Evolutionary conservation across 2,888 invertebrate genomes (phyloP).

Genomic region (Megastigmus dorsalis): DNA sequence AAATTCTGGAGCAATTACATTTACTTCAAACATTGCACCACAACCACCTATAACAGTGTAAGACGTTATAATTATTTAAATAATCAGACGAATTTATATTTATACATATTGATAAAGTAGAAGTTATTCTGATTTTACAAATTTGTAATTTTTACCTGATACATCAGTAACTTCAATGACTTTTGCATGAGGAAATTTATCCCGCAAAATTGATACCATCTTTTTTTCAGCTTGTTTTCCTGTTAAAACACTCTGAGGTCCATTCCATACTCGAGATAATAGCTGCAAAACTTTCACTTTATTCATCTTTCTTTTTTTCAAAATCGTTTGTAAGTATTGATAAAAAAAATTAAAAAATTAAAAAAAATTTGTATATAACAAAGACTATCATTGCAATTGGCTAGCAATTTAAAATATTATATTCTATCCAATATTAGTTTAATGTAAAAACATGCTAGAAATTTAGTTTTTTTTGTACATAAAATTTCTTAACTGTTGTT

Average conservation of each 20-base stretch:
- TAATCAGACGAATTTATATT: neutral
- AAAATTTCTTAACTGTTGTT: constrained; percentile 14
- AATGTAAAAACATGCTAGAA: constrained; percentile 18
- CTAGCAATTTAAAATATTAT: neutral
- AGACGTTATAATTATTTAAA: neutral
- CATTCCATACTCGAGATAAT: constrained; percentile 71
- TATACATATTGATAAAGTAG: constrained; percentile 45
- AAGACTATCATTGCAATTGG: neutral
- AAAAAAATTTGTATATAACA: neutral
- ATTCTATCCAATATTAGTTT: neutral
- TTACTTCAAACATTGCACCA: constrained; percentile 87
- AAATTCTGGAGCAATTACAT: constrained; percentile 83
- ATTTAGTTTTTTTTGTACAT: constrained; percentile 35
- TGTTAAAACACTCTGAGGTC: constrained; percentile 64
- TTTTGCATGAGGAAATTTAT: constrained; percentile 79
- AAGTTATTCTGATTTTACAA: constrained; percentile 30
- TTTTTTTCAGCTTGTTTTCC: constrained; percentile 71
- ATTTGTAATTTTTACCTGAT: constrained; percentile 75
- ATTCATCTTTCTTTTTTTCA: constrained; percentile 59
- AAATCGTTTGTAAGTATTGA: constrained; percentile 1
- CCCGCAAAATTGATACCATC: constrained; percentile 73
- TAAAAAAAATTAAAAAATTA: neutral
- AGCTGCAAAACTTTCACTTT: constrained; percentile 72
- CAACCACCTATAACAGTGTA: constrained; percentile 79
- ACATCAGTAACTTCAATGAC: constrained; percentile 82